A percentile compares a stretch with the other conserved stretches of the same genome.
These are phyloP conservation scores for Leptopilina drosophilae DNA, from an alignment of 2,888 invertebrate genomes.

Conservation along the genomic window DNA sequence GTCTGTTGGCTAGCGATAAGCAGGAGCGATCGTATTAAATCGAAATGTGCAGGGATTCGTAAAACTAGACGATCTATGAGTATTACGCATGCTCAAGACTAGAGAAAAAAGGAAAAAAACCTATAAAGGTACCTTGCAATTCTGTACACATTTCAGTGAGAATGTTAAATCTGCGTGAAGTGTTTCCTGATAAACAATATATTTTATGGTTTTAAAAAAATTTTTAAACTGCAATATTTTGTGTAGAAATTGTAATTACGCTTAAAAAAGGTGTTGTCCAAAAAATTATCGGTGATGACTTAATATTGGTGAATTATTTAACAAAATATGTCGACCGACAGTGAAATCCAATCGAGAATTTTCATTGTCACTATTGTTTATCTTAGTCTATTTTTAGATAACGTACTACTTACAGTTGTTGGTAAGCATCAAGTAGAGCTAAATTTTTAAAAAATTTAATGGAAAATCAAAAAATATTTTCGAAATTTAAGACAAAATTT, in stretches of 20 bases:
- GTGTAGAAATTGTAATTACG: too few relatives aligned
- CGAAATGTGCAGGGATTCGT: conserved; percentile 73
- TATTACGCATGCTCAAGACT: conserved; percentile 66
- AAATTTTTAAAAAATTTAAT: neutral
- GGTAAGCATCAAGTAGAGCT: conserved; percentile 81
- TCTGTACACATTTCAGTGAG: conserved; percentile 68
- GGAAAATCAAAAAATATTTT: neutral
- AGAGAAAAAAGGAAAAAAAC: conserved; percentile 37
- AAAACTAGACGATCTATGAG: conserved; percentile 61
- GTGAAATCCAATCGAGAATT: conserved; percentile 67
- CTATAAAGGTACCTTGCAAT: conserved; percentile 68
- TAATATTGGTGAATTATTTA: neutral
- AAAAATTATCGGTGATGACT: neutral
- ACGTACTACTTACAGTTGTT: conserved; percentile 91
- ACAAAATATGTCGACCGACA: conserved; percentile 53
- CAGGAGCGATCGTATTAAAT: conserved; percentile 68
- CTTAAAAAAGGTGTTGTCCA: neutral
- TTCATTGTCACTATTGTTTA: conserved; percentile 82
- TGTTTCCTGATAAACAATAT: neutral
- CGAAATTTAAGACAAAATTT: too few relatives aligned
- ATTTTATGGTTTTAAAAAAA: neutral
- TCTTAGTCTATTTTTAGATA: conserved; percentile 88
- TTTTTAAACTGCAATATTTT: neutral
- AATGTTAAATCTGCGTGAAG: conserved; percentile 57
- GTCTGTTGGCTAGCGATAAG: conserved; percentile 71